Evolutionary conservation across 2,797 vertebrate genomes (phyloP).

Genomic region (Natrix natrix): DNA sequence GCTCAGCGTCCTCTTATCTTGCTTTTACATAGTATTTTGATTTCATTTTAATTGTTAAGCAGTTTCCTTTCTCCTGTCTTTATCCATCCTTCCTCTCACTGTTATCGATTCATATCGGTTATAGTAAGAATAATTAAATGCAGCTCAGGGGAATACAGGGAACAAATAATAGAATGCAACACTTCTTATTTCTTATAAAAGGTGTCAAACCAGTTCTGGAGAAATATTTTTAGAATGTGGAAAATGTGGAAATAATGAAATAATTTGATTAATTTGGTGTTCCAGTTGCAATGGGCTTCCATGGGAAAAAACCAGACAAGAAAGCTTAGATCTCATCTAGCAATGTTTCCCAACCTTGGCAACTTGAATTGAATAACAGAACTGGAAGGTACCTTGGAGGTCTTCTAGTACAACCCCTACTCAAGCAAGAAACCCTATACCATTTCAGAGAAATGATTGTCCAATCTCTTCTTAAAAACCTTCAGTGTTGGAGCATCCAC

Average conservation of each 20-base stretch:
- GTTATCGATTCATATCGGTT: neutral
- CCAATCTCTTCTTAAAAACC: neutral
- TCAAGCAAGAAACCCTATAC: neutral
- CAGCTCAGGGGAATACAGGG: neutral
- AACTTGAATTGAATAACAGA: neutral
- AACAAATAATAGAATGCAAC: neutral
- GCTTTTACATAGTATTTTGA: slow-evolving; percentile 1
- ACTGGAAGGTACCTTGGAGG: neutral
- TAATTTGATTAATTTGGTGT: neutral
- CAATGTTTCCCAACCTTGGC: neutral
- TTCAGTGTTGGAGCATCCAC: neutral
- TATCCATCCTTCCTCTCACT: neutral
- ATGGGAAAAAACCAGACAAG: neutral
- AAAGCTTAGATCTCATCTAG: neutral
- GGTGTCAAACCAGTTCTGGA: neutral
- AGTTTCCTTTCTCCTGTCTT: neutral
- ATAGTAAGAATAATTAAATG: neutral
- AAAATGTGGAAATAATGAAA: neutral
- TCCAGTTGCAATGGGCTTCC: neutral
- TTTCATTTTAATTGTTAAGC: neutral
- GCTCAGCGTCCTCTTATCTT: neutral
- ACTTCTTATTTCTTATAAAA: neutral
- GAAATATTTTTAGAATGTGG: neutral
- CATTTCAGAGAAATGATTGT: neutral
- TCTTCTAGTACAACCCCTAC: neutral